These are phyloP conservation scores for Pseudochromis fuscus DNA, from an alignment of 2,797 vertebrate genomes.

Conservation along the genomic window DNA sequence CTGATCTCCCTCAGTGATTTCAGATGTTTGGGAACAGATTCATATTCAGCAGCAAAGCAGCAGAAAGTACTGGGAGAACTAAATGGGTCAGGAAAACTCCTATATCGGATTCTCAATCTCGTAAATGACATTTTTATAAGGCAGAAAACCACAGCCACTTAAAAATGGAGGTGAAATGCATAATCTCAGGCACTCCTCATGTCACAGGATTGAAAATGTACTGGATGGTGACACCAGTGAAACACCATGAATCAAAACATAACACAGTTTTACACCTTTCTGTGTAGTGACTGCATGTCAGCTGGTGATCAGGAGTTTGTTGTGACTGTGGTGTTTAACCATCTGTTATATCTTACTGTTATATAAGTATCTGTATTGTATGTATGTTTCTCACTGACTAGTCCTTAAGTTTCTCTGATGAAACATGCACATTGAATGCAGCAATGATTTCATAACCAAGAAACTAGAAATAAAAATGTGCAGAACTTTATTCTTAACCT, in stretches of 20 bases:
- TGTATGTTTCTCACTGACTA: too few species aligned
- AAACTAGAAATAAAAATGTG: too few species aligned
- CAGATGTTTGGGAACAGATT: neutral
- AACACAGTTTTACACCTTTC: too few species aligned
- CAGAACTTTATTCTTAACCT: too few species aligned
- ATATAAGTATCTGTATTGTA: too few species aligned
- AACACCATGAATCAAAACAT: too few species aligned
- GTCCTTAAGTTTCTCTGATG: too few species aligned
- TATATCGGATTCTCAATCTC: neutral
- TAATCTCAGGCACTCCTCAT: neutral
- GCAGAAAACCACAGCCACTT: neutral
- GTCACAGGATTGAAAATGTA: neutral
- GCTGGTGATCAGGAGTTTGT: too few species aligned
- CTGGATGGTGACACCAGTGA: neutral
- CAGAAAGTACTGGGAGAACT: slow-evolving; percentile 1
- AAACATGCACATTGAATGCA: too few species aligned
- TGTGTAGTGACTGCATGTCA: too few species aligned
- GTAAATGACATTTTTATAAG: neutral
- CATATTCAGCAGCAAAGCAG: slow-evolving; percentile 4
- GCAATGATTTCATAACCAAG: too few species aligned
- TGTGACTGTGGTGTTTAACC: neutral
- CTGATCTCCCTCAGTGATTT: neutral
- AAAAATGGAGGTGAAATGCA: neutral
- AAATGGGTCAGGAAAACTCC: slow-evolving; percentile 20
- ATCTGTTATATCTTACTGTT: too few species aligned